Percentiles rank a stretch among this genome's conserved stretches.
phyloP scores from a whole-genome alignment of 2,113 vertebrate species.

The Podarcis raffonei region DNA sequence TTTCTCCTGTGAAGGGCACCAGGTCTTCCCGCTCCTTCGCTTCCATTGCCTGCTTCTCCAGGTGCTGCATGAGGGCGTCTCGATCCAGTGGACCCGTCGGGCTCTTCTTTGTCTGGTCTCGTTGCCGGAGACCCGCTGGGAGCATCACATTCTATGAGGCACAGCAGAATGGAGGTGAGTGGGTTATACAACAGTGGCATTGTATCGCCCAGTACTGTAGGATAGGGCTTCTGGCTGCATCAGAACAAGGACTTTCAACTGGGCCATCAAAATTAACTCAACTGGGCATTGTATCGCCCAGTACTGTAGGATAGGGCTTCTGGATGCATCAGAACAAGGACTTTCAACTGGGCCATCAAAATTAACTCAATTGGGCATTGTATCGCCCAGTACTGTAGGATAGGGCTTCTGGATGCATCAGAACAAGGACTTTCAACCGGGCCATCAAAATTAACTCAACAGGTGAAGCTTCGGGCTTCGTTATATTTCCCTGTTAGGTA shows the following conservation, averaged over 20 bases:
- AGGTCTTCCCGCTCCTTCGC: slow-evolving; percentile 85
- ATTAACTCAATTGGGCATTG: neutral
- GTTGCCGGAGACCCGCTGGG: slow-evolving; percentile 89
- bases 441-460: neutral
- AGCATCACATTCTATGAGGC: slow-evolving; percentile 88
- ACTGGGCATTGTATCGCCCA: neutral
- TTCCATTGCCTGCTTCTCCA: slow-evolving; percentile 91
- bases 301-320: neutral
- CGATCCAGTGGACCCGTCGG: slow-evolving; percentile 87
- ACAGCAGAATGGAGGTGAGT: neutral
- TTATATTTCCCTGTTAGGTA: neutral
- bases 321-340: neutral
- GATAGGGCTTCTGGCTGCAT: neutral
- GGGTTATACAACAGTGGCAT: neutral
- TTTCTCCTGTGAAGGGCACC: slow-evolving; percentile 92
- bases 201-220: neutral
- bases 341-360: neutral
- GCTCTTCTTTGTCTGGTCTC: slow-evolving; percentile 92
- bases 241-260: neutral
- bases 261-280: neutral
- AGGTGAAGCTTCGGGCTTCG: neutral
- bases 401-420: neutral
- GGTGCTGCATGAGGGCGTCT: slow-evolving; percentile 86
- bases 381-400: neutral
- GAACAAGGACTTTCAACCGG: neutral